phyloP scores from a whole-genome alignment of 2,113 vertebrate genomes.

The Indicator maculatus region DNA sequence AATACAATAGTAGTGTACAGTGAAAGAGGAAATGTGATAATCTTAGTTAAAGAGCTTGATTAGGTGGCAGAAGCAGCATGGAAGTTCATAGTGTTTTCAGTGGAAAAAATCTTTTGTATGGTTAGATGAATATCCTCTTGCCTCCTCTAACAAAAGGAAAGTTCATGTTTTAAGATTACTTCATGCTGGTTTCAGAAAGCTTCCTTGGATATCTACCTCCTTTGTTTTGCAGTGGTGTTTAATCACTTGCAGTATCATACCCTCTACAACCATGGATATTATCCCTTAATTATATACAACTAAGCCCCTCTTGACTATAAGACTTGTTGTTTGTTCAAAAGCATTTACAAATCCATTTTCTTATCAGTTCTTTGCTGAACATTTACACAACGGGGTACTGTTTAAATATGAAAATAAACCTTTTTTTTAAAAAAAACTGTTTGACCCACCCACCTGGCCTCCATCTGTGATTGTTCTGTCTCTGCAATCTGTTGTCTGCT shows the following conservation, averaged over 20 bases:
- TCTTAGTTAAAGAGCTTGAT: constrained; percentile 15
- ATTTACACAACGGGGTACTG: constrained; percentile 58
- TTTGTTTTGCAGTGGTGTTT: constrained; percentile 17
- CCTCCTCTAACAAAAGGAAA: not conserved
- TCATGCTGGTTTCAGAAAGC: not conserved
- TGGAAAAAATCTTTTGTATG: not conserved
- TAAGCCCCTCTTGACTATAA: constrained; percentile 38
- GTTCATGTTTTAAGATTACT: not conserved
- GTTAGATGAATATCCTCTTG: not conserved
- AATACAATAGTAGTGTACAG: not conserved
- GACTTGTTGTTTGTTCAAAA: constrained; percentile 53
- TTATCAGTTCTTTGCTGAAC: constrained; percentile 65
- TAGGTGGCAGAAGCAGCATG: not conserved
- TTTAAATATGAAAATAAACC: constrained; percentile 82
- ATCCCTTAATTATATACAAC: constrained; percentile 48
- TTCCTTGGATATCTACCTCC: not conserved
- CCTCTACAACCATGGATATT: constrained; percentile 29
- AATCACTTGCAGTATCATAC: constrained; percentile 29
- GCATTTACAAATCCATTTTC: constrained; percentile 70
- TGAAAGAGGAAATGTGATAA: constrained; percentile 9
- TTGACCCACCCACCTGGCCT: constrained; percentile 80
- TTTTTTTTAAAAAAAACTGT: constrained; percentile 53
- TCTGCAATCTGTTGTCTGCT: constrained; percentile 76
- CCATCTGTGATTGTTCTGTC: constrained; percentile 77
- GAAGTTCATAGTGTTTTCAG: not conserved